Evolutionary conservation across 1,140 invertebrate species (phyloP), one percentile per base, ranked within the genome.

Genomic region (Trachelipus rathkii): DNA sequence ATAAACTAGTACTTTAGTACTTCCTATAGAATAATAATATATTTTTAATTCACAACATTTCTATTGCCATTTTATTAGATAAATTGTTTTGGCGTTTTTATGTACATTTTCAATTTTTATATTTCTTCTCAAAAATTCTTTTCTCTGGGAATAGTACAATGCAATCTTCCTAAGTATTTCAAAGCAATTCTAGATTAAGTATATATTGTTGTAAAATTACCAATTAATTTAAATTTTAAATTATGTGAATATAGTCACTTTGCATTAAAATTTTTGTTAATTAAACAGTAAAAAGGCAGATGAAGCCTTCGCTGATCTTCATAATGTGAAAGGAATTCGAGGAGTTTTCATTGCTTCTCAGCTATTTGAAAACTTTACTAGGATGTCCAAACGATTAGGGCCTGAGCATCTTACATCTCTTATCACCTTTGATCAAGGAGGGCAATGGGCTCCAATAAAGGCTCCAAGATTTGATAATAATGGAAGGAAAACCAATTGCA

Each of bases 261-360:
- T 10, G 33, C 44, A 53, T 19, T 43, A 21, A 9, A 45, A 33
- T 44, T 33, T 33, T 33, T 33, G 33, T 33, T 33, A 33, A 24
- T 19, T 33, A 53, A 60, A 15, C 79, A 81, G 79, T 73, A 74
- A 75, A 74, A 89, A 92, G 10, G 87, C 90, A 1, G 90, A 93
- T 72, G 91, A 94, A 79, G 84, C 91, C 10, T 96, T 96, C 86
- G 92, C 92, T n/a, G 95, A 96, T 83, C 84, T 97, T 0, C 93
- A 95, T 82, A 93, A 92, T 84, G 92, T 97, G 0, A 90, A 93
- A 83, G 94, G 94, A 10, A 84, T 97, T 13, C 87, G 90, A 33
- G 95, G 95, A 6, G 92, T 96, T 73, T 96, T 95, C 84, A 95
- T 96, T 78, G 94, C 93, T 0, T 95, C 93, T 0, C 91, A 92